A percentile compares a stretch with the other conserved stretches of the same genome.
Conservation (phyloP, 2,113 vertebrate species). For the Atlantisia rogersi region DNA sequence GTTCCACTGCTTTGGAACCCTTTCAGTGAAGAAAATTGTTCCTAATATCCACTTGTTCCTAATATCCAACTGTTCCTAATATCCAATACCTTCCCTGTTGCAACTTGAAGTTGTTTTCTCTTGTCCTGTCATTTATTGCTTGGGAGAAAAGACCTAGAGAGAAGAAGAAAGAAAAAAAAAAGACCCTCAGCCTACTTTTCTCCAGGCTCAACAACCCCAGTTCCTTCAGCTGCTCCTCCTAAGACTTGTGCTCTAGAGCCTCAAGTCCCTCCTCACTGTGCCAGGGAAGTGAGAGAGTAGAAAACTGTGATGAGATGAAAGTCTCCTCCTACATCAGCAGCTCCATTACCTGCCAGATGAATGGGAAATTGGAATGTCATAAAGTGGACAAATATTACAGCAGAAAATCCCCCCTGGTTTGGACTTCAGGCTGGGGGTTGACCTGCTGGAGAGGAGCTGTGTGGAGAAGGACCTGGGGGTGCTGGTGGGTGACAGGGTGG, state of each 20-base stretch:
- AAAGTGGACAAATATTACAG: not conserved
- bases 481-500: too few species aligned
- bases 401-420: not conserved
- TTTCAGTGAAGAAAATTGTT: not conserved
- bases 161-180: too few species aligned
- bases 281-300: not conserved
- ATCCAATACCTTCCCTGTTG: rapidly evolving
- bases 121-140: not conserved
- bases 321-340: not conserved
- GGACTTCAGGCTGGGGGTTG: not conserved
- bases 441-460: too few species aligned
- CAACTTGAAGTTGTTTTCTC: not conserved
- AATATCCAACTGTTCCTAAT: too few species aligned
- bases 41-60: not conserved
- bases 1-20: not conserved
- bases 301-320: not conserved
- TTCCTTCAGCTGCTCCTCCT: not conserved
- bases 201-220: not conserved
- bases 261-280: not conserved
- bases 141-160: not conserved
- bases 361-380: not conserved
- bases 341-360: not conserved
- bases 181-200: not conserved
- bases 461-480: too few species aligned
- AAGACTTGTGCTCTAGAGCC: not conserved